These are phyloP conservation scores for Cyprinodon variegatus DNA, from an alignment of 2,113 vertebrate species.

Conservation along the genomic window DNA sequence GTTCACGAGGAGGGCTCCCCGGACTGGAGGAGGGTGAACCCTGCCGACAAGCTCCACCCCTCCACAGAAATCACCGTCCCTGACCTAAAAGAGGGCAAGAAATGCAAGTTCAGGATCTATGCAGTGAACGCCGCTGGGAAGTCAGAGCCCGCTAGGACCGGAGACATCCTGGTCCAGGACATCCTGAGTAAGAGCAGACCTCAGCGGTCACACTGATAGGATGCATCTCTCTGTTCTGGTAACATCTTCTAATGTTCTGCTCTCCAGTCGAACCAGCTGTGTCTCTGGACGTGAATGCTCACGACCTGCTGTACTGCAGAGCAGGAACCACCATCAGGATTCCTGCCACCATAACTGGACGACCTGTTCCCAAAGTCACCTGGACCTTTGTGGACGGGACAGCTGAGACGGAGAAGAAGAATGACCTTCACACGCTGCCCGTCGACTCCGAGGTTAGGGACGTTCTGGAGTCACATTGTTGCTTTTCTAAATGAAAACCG, in stretches of 20 bases:
- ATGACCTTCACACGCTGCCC: conserved; percentile 90
- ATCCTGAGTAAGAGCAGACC: conserved; percentile 84
- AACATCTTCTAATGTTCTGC: conserved; percentile 1
- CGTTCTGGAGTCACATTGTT: not conserved
- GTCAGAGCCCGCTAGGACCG: conserved; percentile 90
- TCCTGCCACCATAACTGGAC: conserved; percentile 86
- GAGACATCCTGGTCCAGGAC: conserved; percentile 88
- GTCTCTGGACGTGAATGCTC: conserved; percentile 85
- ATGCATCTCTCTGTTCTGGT: not conserved
- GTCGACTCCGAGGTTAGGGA: conserved; percentile 88
- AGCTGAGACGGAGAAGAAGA: conserved; percentile 89
- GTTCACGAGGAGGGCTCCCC: conserved; percentile 92
- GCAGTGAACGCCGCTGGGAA: conserved; percentile 94
- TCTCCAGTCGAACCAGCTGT: conserved; percentile 88
- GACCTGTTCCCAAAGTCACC: conserved; percentile 89
- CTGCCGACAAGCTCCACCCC: conserved; percentile 90
- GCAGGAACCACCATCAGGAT: conserved; percentile 90
- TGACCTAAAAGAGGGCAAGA: conserved; percentile 90
- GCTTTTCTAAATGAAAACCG: not conserved
- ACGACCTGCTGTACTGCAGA: conserved; percentile 86
- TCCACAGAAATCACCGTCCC: conserved; percentile 88
- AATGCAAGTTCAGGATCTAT: conserved; percentile 93
- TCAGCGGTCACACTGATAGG: not conserved
- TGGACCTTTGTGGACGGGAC: conserved; percentile 94
- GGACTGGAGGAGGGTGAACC: conserved; percentile 93